These are phyloP conservation scores for Baronia brevicornis DNA, from an alignment of 2,888 invertebrate species.

Conservation along the genomic window DNA sequence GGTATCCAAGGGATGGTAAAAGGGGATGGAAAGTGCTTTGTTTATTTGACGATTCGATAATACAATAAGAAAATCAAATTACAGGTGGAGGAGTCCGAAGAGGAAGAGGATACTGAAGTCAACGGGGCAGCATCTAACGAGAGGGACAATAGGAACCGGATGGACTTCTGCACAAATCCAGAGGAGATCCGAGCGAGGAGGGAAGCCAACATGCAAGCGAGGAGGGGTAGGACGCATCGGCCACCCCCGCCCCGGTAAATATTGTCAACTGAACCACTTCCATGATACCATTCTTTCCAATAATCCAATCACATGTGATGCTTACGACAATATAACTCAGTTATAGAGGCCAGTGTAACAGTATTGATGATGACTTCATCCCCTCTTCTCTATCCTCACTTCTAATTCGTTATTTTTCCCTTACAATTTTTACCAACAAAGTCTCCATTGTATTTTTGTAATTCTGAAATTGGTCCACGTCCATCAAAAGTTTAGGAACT, in stretches of 20 bases:
- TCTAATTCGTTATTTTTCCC: no score
- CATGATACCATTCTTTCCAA: no score
- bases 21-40: no score
- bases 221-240: slow-evolving; percentile 33
- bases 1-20: no score
- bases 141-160: slow-evolving; percentile 26
- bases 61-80: background rate
- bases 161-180: slow-evolving; percentile 85
- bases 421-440: no score
- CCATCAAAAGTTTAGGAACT: no score
- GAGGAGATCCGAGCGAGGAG: slow-evolving; percentile 81
- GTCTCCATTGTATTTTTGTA: no score
- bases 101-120: slow-evolving; percentile 34
- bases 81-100: slow-evolving; percentile 39
- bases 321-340: background rate
- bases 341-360: background rate
- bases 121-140: slow-evolving; percentile 33
- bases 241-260: slow-evolving; percentile 36
- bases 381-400: no score
- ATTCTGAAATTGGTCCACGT: no score
- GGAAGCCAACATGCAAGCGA: slow-evolving; percentile 70
- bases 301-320: background rate
- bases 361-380: no score
- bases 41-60: no score
- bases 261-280: no score